phyloP scores from a whole-genome alignment of 2,888 invertebrate species.

The Panorpa germanica region DNA sequence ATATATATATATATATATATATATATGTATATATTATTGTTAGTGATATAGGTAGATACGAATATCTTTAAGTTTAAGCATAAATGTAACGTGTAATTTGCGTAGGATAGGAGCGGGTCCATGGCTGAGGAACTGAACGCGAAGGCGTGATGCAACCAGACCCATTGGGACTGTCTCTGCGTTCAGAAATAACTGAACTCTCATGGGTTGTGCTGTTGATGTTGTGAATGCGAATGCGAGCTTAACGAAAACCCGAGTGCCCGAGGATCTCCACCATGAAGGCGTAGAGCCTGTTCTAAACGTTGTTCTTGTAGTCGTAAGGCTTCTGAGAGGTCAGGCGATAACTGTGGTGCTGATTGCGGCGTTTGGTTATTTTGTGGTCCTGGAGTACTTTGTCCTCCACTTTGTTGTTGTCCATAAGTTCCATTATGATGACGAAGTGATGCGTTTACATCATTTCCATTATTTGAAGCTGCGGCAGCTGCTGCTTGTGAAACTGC shows the following conservation, averaged over 20 bases:
- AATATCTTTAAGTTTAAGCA: too few species aligned
- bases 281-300: slow-evolving; percentile 61
- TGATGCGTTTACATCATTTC: slow-evolving; percentile 11
- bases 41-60: too few species aligned
- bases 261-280: slow-evolving; percentile 59
- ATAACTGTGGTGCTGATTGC: slow-evolving; percentile 26
- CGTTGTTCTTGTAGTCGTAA: slow-evolving; percentile 58
- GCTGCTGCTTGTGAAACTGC: slow-evolving; percentile 58
- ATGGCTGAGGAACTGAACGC: neutral
- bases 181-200: slow-evolving; percentile 56
- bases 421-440: slow-evolving; percentile 12
- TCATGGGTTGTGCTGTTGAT: slow-evolving; percentile 47
- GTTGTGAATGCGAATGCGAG: slow-evolving; percentile 22
- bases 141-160: too few species aligned
- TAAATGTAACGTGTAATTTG: too few species aligned
- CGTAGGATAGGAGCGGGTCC: too few species aligned
- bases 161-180: too few species aligned
- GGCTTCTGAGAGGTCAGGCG: slow-evolving; percentile 52
- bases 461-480: slow-evolving; percentile 24
- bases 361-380: too few species aligned
- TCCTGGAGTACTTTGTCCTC: too few species aligned
- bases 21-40: too few species aligned
- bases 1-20: too few species aligned
- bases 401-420: slow-evolving; percentile 10
- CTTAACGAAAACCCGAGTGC: slow-evolving; percentile 56